Conservation (phyloP, 2,113 vertebrate genomes). For the Coptodon bakossiorum region DNA sequence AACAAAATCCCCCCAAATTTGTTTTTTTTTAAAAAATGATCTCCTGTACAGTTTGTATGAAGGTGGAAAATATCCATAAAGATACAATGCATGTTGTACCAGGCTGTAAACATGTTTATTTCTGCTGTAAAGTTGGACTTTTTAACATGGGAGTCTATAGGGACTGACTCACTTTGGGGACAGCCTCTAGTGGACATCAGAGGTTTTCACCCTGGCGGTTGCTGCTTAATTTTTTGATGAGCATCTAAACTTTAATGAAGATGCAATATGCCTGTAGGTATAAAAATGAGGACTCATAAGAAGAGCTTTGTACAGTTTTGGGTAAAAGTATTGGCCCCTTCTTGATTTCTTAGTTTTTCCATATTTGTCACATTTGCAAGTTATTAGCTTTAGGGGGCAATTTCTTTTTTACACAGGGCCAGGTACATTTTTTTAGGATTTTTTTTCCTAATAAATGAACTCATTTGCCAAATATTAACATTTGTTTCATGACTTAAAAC, state of each 20-base stretch:
- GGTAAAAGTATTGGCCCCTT: not conserved
- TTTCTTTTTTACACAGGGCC: not conserved
- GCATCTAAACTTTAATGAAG: not conserved
- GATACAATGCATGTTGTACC: not conserved
- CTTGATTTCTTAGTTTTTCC: not conserved
- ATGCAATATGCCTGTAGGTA: not conserved
- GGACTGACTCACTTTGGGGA: not conserved
- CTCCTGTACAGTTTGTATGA: not conserved
- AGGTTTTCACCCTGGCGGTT: accelerated
- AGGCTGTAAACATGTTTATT: not conserved
- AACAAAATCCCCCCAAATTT: not conserved
- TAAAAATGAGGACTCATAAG: not conserved
- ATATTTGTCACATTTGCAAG: not conserved
- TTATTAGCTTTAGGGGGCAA: not conserved
- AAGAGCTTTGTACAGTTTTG: not conserved
- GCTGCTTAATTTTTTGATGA: not conserved
- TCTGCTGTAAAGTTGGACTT: not conserved
- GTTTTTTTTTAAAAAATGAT: accelerated
- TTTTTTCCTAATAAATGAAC: not conserved
- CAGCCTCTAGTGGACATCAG: not conserved
- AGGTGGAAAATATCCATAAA: not conserved
- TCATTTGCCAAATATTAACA: not conserved
- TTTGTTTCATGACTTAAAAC: not conserved
- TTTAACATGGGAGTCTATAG: not conserved
- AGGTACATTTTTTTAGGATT: not conserved